Evolutionary conservation across 2,797 vertebrate species (phyloP), one percentile per base, ranked within the genome.

Genomic region (Nyctalus aviator): DNA sequence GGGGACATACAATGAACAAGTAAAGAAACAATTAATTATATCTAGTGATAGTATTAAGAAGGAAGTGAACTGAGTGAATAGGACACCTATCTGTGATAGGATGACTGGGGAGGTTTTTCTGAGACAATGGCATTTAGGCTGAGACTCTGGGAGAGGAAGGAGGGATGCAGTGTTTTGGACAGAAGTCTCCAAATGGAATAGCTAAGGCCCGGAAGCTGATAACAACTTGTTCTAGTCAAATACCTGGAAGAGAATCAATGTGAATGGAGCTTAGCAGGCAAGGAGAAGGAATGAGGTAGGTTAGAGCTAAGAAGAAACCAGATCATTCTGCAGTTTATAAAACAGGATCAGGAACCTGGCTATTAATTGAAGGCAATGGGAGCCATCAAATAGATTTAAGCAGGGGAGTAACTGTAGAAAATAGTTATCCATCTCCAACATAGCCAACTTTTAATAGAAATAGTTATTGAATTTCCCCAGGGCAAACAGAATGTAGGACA

Each of bases 401-500:
- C 32, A 81, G 35, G 41, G 32, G 18, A 59, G 44, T 72, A 90
- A 91, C 55, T 27, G 23, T 57, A 59, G 23, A 59, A 59, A 59
- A 59, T 27, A 27, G 57, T 59, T 12, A 59, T 27, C 57, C 57
- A 59, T 59, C 57, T 59, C 57, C 57, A 59, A 59, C 25, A 27
- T 27, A 59, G 57, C 25, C 57, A 59, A 59, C 57, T 59, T 59
- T 27, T 59, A 59, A 59, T 13, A 11, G 57, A 59, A 59, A 59
- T 59, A 27, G 57, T 59, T 13, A 27, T 13, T 59, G 57, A 59
- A 59, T 59, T 59, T 27, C 57, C 23, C 25, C 57, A 59, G 57
- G 57, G 11, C 57, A 59, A 59, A 59, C 57, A 59, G 57, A 59
- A 59, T 13, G 25, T 59, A 53, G 78, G 97, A 97, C 97, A 97